These are phyloP conservation scores for Crematogaster levior DNA, from an alignment of 2,888 invertebrate species.

Conservation along the genomic window DNA sequence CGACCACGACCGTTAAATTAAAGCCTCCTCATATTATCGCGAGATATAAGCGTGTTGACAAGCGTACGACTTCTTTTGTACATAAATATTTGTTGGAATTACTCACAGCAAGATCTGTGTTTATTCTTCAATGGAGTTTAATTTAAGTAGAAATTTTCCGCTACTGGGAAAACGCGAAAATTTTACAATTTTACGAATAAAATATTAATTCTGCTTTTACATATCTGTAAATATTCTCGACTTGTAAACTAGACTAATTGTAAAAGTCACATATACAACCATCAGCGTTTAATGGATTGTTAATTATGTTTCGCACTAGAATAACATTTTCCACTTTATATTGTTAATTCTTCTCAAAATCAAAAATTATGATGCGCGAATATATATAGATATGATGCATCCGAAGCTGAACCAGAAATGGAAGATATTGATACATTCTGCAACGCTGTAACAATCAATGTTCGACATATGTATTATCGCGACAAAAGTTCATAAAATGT, in stretches of 20 bases:
- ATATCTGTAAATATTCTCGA: not conserved
- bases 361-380: not conserved
- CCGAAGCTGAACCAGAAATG: not conserved
- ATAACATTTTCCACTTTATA: not conserved
- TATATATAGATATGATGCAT: not conserved
- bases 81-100: conserved; percentile 30
- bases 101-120: not conserved
- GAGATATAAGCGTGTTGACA: not conserved
- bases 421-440: not conserved
- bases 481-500: conserved; percentile 28
- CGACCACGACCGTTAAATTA: conserved; percentile 34
- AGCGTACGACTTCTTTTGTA: not conserved
- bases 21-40: conserved; percentile 19
- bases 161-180: not conserved
- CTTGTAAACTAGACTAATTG: conserved; percentile 13
- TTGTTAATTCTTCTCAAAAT: not conserved
- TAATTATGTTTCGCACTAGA: not conserved
- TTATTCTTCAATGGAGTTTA: conserved; percentile 42
- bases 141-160: conserved; percentile 8
- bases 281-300: not conserved
- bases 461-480: conserved; percentile 6
- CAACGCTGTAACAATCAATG: not conserved
- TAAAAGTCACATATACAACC: not conserved
- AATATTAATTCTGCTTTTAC: conserved; percentile 22
- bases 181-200: conserved; percentile 2